A percentile compares a stretch with the other conserved stretches of the same genome.
phyloP scores from a whole-genome alignment of 2,113 vertebrate genomes.

The Ancistrus triradiatus region DNA sequence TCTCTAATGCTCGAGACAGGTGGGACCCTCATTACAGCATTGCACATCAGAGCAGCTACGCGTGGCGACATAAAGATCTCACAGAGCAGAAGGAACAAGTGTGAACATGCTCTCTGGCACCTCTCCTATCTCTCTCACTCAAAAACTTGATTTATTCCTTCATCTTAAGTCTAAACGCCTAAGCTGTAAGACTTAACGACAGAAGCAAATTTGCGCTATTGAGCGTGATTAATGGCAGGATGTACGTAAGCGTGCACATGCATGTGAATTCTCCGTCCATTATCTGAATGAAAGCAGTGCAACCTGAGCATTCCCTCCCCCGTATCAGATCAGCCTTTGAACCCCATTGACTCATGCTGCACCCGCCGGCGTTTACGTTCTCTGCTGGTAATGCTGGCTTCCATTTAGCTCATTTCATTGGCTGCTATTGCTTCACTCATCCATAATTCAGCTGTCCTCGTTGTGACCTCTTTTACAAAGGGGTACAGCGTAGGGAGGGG shows the following conservation, averaged over 20 bases:
- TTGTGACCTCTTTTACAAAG: conserved; percentile 49
- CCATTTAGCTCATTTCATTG: conserved; percentile 48
- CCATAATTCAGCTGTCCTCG: conserved; percentile 60
- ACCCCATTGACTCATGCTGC: conserved; percentile 11
- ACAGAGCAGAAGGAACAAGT: conserved; percentile 7
- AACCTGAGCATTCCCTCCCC: not conserved
- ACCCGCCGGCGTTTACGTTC: not conserved
- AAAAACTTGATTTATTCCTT: not conserved
- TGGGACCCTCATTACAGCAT: not conserved
- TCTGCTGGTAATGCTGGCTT: conserved; percentile 27
- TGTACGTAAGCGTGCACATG: not conserved
- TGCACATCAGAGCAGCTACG: not conserved
- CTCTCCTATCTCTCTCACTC: not conserved
- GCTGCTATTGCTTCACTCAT: conserved; percentile 52
- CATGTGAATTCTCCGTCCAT: not conserved
- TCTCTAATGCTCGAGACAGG: conserved; percentile 7
- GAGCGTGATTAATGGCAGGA: conserved; percentile 34
- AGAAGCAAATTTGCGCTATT: conserved; percentile 32
- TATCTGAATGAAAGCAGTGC: conserved; percentile 8
- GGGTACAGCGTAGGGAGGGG: conserved; percentile 31
- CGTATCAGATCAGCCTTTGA: conserved; percentile 24
- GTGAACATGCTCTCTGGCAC: not conserved
- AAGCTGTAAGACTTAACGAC: conserved; percentile 34
- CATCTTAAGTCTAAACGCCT: not conserved
- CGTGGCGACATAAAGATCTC: conserved; percentile 10